Evolutionary conservation across 2,888 invertebrate genomes (phyloP), one percentile per base, ranked within the genome.

Genomic region (Axea sp.): DNA sequence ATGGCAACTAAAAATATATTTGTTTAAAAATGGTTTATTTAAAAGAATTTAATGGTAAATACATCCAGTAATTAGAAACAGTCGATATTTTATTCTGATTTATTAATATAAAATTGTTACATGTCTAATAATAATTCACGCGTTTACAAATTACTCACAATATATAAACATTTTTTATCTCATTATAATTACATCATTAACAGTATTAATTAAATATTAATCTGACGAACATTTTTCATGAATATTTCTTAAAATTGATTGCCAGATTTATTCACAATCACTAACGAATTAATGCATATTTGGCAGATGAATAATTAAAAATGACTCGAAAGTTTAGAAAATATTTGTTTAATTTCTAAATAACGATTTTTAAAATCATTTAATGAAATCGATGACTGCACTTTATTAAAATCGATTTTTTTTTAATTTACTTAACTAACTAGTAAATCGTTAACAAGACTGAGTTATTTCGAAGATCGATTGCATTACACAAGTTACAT

Each of bases 71-170:
- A n/a, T n/a, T n/a, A n/a, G n/a, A n/a, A n/a, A n/a, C n/a, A n/a
- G n/a, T n/a, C 14, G 11, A 41, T 41, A 31, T 24, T 33, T 57
- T n/a, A 26, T 30, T 55, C n/a, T 43, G 2, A 14, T 62, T 51
- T 62, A 41, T 51, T 62, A 7, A 33, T 49, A 51, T 51, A 62
- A 51, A 62, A 41, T 62, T 11, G 8, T 49, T 62, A 62, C 60
- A 57, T 6, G n/a, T n/a, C n/a, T n/a, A 24, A 14, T 33, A 45
- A 45, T n/a, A 41, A 62, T 62, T 41, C 62, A 41, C 62, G 62
- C 62, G 6, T 49, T 41, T 51, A 51, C 41, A 62, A 33, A 31
- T 31, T 19, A 49, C 5, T 35, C n/a, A 33, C 14, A 12, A 41
- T 28, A 8, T 31, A 47, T 47, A 47, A 49, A 49, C 49, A 49